Conservation (phyloP, 2,113 vertebrate genomes). For the Semicossyphus pulcher region DNA sequence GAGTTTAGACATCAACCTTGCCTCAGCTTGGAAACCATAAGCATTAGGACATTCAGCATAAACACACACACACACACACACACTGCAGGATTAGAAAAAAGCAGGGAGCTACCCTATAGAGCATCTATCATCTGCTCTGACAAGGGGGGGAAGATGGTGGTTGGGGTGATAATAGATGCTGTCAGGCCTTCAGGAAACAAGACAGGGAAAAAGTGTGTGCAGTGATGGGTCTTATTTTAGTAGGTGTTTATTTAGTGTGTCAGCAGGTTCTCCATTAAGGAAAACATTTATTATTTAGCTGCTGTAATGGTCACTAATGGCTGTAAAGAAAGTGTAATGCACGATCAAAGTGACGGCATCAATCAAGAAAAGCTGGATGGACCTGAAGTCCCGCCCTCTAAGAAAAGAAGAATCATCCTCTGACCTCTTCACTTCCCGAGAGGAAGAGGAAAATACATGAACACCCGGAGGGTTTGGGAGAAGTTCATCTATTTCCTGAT, state of each 20-base stretch:
- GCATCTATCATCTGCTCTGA: conserved; percentile 50
- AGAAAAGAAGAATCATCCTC: conserved; percentile 38
- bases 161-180: conserved; percentile 25
- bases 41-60: conserved; percentile 42
- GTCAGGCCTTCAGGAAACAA: conserved; percentile 26
- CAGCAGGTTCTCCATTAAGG: background rate
- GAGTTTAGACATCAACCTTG: conserved; percentile 45
- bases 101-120: conserved; percentile 7
- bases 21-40: conserved; percentile 36
- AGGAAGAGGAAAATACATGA: conserved; percentile 62
- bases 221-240: conserved; percentile 40
- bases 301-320: conserved; percentile 51
- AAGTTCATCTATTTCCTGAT: conserved; percentile 78
- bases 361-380: conserved; percentile 11
- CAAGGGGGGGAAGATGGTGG: conserved; percentile 7
- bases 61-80: conserved; percentile 20
- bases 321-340: background rate
- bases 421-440: conserved; percentile 64
- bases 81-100: conserved; percentile 18
- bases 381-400: conserved; percentile 27
- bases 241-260: background rate
- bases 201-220: conserved; percentile 5
- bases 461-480: conserved; percentile 66
- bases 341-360: conserved; percentile 12
- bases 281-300: conserved; percentile 60